Evolutionary conservation across 2,888 invertebrate genomes (phyloP), one percentile per base, ranked within the genome.

Genomic region (Epicampocera succincta): DNA sequence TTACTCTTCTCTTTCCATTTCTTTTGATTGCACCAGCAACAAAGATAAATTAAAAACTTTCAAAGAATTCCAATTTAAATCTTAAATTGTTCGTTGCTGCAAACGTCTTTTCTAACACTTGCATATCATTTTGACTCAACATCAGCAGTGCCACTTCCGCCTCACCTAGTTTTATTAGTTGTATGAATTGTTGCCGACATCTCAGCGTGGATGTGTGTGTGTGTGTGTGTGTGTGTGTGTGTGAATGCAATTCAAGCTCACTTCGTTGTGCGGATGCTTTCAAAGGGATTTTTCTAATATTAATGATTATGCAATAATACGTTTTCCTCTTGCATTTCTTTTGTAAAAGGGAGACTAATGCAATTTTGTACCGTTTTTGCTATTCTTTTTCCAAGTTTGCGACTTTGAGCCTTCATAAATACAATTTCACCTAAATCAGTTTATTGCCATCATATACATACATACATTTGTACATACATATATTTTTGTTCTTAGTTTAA

Each of bases 91-190:
- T 44, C 60, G 13, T 66, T 79, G 38, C 61, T 52, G 13, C 33
- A 48, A 38, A 50, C 38, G 15, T 50, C 61, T 61, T 69, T 56
- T 46, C 71, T 12, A 76, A 76, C 72, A 76, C 80, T 72, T 72
- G 71, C 48, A 61, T 52, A 48, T 48, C 21, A 46, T 72, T 54
- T 29, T 40, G 44, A 71, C 81, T 77, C 5, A 6, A 52, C 56
- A 54, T 42, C 61, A 76, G 48, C 50, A 73, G 77, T 82, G 78
- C 72, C 82, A 78, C 66, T 78, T 82, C 74, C 82, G 78, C 82
- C 75, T 82, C 82, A 82, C 82, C 74, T 82, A 82, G 54, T 78
- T 78, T 75, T 61, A 78, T 78, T 78, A 75, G 65, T 76, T 58
- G 72, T 58, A 56, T 61, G 71, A 58, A 52, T 58, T n/a, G n/a